phyloP scores from a whole-genome alignment of 2,888 invertebrate species.

The Drosophila meridionalis region DNA sequence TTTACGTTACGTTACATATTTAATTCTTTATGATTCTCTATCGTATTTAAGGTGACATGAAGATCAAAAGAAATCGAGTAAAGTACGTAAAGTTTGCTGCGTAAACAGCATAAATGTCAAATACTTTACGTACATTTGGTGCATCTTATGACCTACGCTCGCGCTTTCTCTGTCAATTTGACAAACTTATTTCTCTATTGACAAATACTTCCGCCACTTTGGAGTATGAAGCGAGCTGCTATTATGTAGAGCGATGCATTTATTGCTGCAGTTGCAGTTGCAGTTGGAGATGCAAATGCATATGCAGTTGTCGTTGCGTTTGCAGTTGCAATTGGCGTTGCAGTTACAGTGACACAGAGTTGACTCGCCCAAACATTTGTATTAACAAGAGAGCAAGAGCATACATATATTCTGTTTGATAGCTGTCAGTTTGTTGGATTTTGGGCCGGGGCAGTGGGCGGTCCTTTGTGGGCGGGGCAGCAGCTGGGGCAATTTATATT shows the following conservation, averaged over 20 bases:
- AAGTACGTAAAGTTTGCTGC: neutral
- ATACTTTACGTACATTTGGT: neutral
- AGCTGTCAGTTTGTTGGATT: neutral
- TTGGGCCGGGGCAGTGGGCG: neutral
- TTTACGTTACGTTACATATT: neutral
- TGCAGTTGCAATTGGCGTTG: slow-evolving; percentile 8
- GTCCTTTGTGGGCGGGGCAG: slow-evolving; percentile 4
- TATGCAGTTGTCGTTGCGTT: slow-evolving; percentile 3
- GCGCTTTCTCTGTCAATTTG: slow-evolving; percentile 18
- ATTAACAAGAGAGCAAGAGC: slow-evolving; percentile 20
- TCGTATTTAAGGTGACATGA: neutral
- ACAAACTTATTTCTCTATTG: slow-evolving; percentile 34
- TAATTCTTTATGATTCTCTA: too few relatives aligned
- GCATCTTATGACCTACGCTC: slow-evolving; percentile 13
- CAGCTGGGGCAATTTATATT: slow-evolving; percentile 49
- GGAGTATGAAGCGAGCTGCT: slow-evolving; percentile 1
- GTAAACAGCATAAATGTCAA: neutral
- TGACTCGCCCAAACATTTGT: slow-evolving; percentile 34
- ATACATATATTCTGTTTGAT: slow-evolving; percentile 24
- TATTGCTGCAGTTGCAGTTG: neutral
- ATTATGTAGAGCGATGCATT: neutral
- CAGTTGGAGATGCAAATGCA: neutral
- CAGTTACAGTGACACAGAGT: slow-evolving; percentile 10
- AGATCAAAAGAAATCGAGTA: neutral
- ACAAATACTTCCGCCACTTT: slow-evolving; percentile 39